Conservation (phyloP, 2,113 vertebrate species). For the Dicaeum eximium region DNA sequence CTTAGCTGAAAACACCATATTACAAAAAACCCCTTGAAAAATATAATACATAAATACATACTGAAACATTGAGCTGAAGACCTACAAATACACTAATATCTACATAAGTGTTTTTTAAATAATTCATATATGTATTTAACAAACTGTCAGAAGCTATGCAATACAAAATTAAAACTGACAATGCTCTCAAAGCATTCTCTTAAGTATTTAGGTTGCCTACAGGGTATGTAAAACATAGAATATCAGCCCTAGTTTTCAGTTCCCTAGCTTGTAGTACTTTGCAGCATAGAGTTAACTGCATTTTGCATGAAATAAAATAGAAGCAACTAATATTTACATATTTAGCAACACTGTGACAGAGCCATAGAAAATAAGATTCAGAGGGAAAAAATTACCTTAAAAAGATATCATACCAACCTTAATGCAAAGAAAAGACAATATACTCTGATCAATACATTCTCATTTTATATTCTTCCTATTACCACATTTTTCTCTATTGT, state of each 20-base stretch:
- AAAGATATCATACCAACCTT: not conserved
- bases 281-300: not conserved
- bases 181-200: constrained; percentile 46
- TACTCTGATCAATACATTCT: not conserved
- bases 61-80: not conserved
- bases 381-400: not conserved
- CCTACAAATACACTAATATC: constrained; percentile 5
- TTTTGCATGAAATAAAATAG: not conserved
- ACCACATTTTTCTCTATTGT: not conserved
- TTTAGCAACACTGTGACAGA: not conserved
- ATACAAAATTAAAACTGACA: constrained; percentile 51
- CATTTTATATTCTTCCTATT: not conserved
- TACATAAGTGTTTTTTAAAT: constrained; percentile 55
- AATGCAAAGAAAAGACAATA: not conserved
- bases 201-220: constrained; percentile 57
- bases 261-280: not conserved
- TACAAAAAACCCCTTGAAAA: not conserved
- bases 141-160: constrained; percentile 51
- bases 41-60: not conserved
- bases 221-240: constrained; percentile 46
- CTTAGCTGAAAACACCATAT: not conserved
- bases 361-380: not conserved
- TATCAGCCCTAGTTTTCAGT: not conserved
- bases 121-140: constrained; percentile 59
- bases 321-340: not conserved